Base-by-base conservation (phyloP, 2,888 invertebrate genomes). In the Ypsolopha sequella region DNA sequence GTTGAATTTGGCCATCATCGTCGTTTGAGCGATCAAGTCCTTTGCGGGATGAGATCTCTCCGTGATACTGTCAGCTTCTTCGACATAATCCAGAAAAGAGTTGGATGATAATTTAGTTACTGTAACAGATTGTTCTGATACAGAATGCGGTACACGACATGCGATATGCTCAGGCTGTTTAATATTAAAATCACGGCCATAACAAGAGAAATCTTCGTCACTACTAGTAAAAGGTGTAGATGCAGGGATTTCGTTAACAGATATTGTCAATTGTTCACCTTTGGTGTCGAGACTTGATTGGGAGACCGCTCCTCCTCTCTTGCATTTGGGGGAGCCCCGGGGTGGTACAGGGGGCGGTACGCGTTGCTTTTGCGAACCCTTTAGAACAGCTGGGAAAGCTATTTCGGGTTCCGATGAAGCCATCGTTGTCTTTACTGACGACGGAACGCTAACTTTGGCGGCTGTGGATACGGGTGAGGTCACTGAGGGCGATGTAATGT, bases 331-430 rank as follows among this genome's bases (percentile, higher is more conserved):
- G 34, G 93, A 93, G 53, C 94, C 94, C 64, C 95, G 88, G 4
- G 95, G 95, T 51, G 95, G 95, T 50, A 96, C 95, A 24, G 96
- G 96, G 51, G 96, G 96, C 43, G 95, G 95, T 41, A 95, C 91
- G 76, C 93, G 92, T 62, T 92, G 89, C 77, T 93, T 93, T 60
- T 88, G 88, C 43, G 89, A 88, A 65, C 92, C 92, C 77, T 93
- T 93, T 66, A 93, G 84, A 50, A 94, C 91, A 49, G 93, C 93
- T 49, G 94, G 94, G 74, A 93, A 93, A 51, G 89, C 89, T 56
- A 89, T 76, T 51, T 88, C 85, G 2, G 89, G 88, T 51, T 90
- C 89, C 36, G 88, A 76, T 36, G 61, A 66, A 46, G 76, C 63
- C 51, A 69, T 59, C 3, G 73, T 66, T 51, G 73, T 68, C 62